Evolutionary conservation across 2,797 vertebrate genomes (phyloP).

Genomic region (Mergus octosetaceus): DNA sequence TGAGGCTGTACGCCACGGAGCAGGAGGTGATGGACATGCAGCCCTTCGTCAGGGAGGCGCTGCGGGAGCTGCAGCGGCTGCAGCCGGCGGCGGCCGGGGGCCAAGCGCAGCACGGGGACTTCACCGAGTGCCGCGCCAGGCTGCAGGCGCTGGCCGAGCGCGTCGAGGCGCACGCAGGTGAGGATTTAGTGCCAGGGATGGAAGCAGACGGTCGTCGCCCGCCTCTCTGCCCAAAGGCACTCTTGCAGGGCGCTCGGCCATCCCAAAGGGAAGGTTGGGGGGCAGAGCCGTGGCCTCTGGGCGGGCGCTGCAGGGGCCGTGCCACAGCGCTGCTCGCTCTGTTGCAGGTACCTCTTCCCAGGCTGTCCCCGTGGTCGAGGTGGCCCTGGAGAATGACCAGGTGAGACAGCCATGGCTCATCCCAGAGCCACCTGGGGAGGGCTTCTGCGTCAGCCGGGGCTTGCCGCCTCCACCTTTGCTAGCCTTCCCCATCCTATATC

Average conservation of each 20-base stretch:
- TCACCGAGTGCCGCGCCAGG: background rate
- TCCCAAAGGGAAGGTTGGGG: background rate
- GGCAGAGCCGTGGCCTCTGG: background rate
- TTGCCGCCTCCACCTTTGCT: rapidly evolving
- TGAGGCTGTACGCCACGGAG: constrained; percentile 66
- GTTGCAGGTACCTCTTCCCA: background rate
- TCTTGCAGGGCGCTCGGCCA: background rate
- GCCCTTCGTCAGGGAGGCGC: constrained; percentile 47
- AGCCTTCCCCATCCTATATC: background rate
- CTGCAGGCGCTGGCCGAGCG: constrained; percentile 40
- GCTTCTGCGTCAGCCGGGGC: background rate
- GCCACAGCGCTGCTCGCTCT: background rate
- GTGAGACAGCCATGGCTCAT: background rate
- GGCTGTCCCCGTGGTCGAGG: rapidly evolving
- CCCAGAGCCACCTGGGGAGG: rapidly evolving
- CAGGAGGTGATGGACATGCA: constrained; percentile 78
- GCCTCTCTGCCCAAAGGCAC: background rate
- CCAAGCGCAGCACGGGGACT: background rate
- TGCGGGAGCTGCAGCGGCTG: constrained; percentile 37
- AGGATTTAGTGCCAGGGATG: background rate
- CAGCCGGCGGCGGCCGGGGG: background rate
- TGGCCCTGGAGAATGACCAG: background rate
- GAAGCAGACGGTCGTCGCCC: background rate
- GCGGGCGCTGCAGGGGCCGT: rapidly evolving
- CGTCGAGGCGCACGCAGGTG: background rate